Conservation (phyloP, 2,113 vertebrate species). For the Chiloscyllium plagiosum region DNA sequence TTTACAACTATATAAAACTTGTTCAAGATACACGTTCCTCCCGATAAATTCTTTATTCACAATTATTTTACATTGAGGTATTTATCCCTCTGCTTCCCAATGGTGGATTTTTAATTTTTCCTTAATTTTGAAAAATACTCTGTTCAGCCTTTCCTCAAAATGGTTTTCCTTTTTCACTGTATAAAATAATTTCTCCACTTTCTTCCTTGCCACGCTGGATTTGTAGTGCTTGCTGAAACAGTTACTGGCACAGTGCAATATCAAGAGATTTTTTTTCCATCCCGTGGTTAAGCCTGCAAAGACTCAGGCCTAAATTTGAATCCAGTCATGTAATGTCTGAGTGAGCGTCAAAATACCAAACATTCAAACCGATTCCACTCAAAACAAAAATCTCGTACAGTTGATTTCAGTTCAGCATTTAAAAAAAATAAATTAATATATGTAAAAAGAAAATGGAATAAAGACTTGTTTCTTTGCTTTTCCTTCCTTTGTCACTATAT, state of each 20-base stretch:
- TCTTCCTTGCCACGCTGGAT: neutral
- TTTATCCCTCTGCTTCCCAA: neutral
- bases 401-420: neutral
- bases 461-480: neutral
- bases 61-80: neutral
- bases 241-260: too few relatives aligned
- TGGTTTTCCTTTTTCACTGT: neutral
- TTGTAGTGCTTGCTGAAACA: neutral
- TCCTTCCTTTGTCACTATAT: neutral
- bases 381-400: neutral
- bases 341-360: neutral
- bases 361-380: neutral
- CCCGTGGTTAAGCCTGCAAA: neutral
- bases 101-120: neutral
- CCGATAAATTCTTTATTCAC: neutral
- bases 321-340: neutral
- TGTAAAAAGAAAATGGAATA: neutral
- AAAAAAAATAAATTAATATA: neutral
- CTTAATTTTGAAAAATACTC: neutral
- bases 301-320: neutral
- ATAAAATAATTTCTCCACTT: neutral
- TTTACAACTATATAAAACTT: neutral
- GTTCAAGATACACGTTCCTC: neutral
- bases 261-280: neutral
- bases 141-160: neutral